A percentile compares a stretch with the other conserved stretches of the same genome.
Evolutionary conservation across 2,888 invertebrate genomes (phyloP).

Genomic region (Aspidiotus rigidus): DNA sequence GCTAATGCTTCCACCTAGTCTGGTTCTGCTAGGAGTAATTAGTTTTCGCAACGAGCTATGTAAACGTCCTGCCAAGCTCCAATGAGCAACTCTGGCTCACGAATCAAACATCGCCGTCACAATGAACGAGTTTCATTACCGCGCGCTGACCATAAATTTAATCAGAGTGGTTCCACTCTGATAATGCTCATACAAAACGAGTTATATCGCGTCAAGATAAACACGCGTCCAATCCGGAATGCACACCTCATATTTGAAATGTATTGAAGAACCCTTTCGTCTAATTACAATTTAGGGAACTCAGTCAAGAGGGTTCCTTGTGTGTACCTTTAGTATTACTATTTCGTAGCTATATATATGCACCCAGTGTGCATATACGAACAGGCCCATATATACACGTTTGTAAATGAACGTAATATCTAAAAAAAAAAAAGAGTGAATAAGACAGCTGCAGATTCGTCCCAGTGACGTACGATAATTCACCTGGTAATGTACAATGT

Average conservation of each 20-base stretch:
- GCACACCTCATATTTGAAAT: not conserved
- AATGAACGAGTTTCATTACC: constrained; percentile 1
- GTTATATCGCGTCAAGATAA: not conserved
- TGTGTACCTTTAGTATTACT: not conserved
- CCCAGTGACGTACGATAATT: constrained; percentile 22
- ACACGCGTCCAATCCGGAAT: not conserved
- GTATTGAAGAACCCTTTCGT: constrained; percentile 3
- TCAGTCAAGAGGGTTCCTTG: not conserved
- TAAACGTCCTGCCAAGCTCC: constrained; percentile 20
- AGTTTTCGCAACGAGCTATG: constrained; percentile 27
- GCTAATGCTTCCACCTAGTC: not conserved
- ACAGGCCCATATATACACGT: no score
- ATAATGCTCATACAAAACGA: constrained; percentile 9
- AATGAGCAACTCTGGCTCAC: not conserved
- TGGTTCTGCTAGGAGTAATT: constrained; percentile 8
- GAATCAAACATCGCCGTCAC: not conserved
- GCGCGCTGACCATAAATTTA: constrained; percentile 22
- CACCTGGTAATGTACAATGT: constrained; percentile 19
- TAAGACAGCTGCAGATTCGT: constrained; percentile 24
- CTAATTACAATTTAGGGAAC: constrained; percentile 18
- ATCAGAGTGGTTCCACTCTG: constrained; percentile 29
- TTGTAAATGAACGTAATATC: no score
- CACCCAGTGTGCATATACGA: no score
- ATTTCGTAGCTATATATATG: no score
- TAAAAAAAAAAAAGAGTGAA: not conserved